Evolutionary conservation across 2,888 invertebrate genomes (phyloP).

Genomic region (Drosophila subsilvestris): DNA sequence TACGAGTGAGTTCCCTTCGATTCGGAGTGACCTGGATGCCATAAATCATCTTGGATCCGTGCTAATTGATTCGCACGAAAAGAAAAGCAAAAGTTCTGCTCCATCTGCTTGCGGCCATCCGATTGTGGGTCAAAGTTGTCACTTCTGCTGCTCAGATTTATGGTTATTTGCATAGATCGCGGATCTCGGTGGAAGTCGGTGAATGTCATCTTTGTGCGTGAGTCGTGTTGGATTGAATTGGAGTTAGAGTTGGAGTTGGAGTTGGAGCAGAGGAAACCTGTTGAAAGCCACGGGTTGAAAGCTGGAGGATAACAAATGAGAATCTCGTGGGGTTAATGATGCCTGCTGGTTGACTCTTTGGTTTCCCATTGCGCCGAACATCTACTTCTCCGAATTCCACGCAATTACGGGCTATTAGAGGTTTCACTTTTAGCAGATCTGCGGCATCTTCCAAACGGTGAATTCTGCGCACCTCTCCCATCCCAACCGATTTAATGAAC

Average conservation of each 20-base stretch:
- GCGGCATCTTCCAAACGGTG: conserved; percentile 16
- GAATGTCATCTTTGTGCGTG: conserved; percentile 55
- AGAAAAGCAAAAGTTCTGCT: conserved; percentile 69
- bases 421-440: conserved; percentile 65
- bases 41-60: conserved; percentile 59
- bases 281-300: conserved; percentile 50
- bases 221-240: conserved; percentile 31
- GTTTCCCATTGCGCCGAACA: conserved; percentile 33
- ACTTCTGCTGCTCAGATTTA: conserved; percentile 45
- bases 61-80: conserved; percentile 48
- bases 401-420: conserved; percentile 55
- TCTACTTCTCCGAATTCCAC: conserved; percentile 33
- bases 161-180: conserved; percentile 62
- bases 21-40: conserved; percentile 28
- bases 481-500: conserved; percentile 37
- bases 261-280: conserved; percentile 47
- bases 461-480: conserved; percentile 23
- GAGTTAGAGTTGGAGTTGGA: conserved; percentile 29
- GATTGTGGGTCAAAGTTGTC: conserved; percentile 62
- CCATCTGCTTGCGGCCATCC: too few species aligned
- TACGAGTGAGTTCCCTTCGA: conserved; percentile 26
- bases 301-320: conserved; percentile 55
- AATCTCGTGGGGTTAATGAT: conserved; percentile 62
- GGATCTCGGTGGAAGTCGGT: conserved; percentile 40
- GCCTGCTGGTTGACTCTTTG: conserved; percentile 21